Base-by-base conservation (phyloP, 2,797 vertebrate genomes). In the Trachurus trachurus region DNA sequence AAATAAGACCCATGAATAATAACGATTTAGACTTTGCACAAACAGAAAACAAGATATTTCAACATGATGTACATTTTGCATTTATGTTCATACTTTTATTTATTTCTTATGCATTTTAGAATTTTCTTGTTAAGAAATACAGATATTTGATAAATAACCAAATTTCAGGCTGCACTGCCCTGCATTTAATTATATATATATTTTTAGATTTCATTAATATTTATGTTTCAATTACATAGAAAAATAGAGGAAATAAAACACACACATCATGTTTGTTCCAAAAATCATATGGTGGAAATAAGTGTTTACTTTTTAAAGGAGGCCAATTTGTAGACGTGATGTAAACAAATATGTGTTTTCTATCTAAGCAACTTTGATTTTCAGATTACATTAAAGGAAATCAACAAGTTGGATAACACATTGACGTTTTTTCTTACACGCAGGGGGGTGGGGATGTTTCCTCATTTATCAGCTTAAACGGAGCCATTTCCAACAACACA, bases 401-500 rank as follows among this genome's bases (percentile, higher is more conserved):
- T n/a, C 3, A 42, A 26, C 17, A 40, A 15, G 3, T 34, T 8
- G 45, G 47, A 34, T 50, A 52, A 44, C 10, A 54, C 53, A 49
- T 34, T 2, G 3, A 8, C 4, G 5, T 44, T 44, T 29, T 21
- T 16, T 70, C 15, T 34, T 34, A 34, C 31, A 34, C 1, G 6
- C 4, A 16, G 31, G 8, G 1, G 17, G n/a, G n/a, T 29, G 5
- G 39, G 29, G 12, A 19, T 39, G 58, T 49, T 19, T 47, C 13
- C 11, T 50, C 0, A 6, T 3, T 57, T 15, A 66, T 15, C 22
- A 42, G 5, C 31, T 78, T 78, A 31, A 70, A 65, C 2, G 3
- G 4, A 63, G 19, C 34, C 54, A 61, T 74, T 70, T 75, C 31
- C 3, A 22, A 47, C 37, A 80, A 56, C 31, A 34, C 26, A 69